phyloP scores from a whole-genome alignment of 2,888 invertebrate genomes.

The Leptopilina drosophilae region DNA sequence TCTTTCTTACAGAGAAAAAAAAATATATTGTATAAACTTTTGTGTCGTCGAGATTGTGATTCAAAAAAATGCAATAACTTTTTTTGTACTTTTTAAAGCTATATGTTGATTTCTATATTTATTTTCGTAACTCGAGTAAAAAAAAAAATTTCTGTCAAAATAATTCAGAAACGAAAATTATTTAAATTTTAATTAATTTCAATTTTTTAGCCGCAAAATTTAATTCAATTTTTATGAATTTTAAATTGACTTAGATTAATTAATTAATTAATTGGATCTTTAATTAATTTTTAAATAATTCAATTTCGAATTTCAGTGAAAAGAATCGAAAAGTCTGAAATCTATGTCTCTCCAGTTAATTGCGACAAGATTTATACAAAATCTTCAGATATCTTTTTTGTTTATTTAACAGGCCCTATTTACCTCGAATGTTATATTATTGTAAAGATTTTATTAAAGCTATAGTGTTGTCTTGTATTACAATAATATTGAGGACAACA shows the following conservation, averaged over 20 bases:
- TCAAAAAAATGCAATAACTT: conserved; percentile 22
- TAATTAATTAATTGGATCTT: too few relatives aligned
- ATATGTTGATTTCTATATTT: neutral
- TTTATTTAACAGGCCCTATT: conserved; percentile 12
- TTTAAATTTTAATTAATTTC: too few relatives aligned
- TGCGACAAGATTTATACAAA: neutral
- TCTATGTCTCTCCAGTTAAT: conserved; percentile 8
- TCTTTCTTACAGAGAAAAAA: conserved; percentile 5
- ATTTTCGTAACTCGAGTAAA: neutral
- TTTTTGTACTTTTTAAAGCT: conserved; percentile 6
- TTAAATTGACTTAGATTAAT: too few relatives aligned
- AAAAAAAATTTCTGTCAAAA: neutral
- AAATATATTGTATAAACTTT: neutral
- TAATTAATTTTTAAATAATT: too few relatives aligned
- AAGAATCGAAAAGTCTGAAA: conserved; percentile 19
- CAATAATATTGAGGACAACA: neutral
- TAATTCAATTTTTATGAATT: too few relatives aligned
- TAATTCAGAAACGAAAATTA: too few relatives aligned
- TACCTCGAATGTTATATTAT: conserved; percentile 34
- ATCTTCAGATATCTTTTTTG: neutral
- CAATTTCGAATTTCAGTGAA: neutral
- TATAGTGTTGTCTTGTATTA: conserved; percentile 30
- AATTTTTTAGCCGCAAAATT: too few relatives aligned
- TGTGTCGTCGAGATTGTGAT: conserved; percentile 31
- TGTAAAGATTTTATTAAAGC: conserved; percentile 35